Base-by-base conservation (phyloP, 2,797 vertebrate genomes). In the Meriones psammophilus region DNA sequence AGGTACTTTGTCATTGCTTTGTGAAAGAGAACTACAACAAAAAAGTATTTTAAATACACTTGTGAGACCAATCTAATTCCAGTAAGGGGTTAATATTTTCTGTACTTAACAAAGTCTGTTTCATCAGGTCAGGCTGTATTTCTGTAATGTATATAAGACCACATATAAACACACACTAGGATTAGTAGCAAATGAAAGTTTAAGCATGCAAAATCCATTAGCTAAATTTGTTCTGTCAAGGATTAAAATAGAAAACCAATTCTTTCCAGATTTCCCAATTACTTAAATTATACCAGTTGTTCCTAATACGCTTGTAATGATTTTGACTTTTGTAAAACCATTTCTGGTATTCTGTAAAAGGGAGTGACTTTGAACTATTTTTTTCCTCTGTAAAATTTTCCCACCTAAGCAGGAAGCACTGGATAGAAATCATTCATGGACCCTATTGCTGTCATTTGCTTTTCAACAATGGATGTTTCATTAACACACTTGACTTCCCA, bases 221-320 rank as follows among this genome's bases (percentile, higher is more conserved):
- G 85, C 71, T 95, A 94, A 94, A 95, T 96, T 91, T 96, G 89
- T 97, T 94, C 94, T 95, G 36, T 87, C 42, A 97, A 74, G 58
- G 73, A 95, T 97, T 96, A 97, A 96, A 97, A 94, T 91, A 95
- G 66, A 94, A 97, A 96, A 88, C 89, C 79, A 95, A 50, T 94
- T 94, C 28, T 96, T 91, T 92, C 46, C 91, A 62, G 22, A 89
- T 96, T 92, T 42, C 56, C 56, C n/a, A 80, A 81, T 94, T 91
- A 90, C 96, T 95, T 95, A 95, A 96, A 96, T 95, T 92, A 94
- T 36, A 86, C 17, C 30, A 26, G 60, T 94, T 60, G 50, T 96
- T 96, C 88, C 46, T 96, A 94, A 89, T 92, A 89, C n/a, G 39
- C 18, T 50, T 92, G 30, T 71, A 95, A 97, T 89, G 83, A 90